Conservation (phyloP, 2,888 invertebrate species). For the Drosophila stalkeri region DNA sequence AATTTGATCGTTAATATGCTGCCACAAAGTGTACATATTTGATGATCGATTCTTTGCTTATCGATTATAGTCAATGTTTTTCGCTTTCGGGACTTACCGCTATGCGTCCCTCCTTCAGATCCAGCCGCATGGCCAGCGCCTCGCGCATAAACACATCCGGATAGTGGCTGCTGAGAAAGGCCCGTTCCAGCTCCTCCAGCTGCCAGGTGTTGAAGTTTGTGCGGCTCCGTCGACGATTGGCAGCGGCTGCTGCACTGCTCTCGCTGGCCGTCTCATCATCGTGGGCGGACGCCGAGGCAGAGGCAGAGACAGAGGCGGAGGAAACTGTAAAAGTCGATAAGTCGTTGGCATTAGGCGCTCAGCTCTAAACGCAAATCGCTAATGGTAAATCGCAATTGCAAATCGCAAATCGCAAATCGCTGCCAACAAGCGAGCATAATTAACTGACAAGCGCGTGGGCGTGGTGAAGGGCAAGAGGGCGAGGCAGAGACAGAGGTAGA, state of each 20-base stretch:
- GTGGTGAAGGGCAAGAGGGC: background rate
- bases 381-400: constrained; percentile 21
- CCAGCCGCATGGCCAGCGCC: constrained; percentile 96
- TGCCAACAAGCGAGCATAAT: constrained; percentile 60
- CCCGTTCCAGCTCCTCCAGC: constrained; percentile 95
- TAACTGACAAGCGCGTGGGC: constrained; percentile 47
- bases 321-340: constrained; percentile 60
- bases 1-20: no score
- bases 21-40: no score
- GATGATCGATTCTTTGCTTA: no score
- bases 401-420: constrained; percentile 16
- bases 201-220: constrained; percentile 98
- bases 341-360: constrained; percentile 56
- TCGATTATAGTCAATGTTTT: constrained; percentile 9
- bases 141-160: constrained; percentile 99
- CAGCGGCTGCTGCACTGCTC: constrained; percentile 85
- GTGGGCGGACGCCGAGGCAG: constrained; percentile 41
- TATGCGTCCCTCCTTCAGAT: constrained; percentile 98
- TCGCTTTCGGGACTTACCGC: constrained; percentile 91
- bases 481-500: background rate
- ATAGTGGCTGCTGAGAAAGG: constrained; percentile 94
- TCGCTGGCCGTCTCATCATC: constrained; percentile 86
- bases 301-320: constrained; percentile 22
- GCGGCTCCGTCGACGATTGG: constrained; percentile 94
- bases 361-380: constrained; percentile 10